Conservation (phyloP, 2,113 vertebrate species). For the Bos indicus region DNA sequence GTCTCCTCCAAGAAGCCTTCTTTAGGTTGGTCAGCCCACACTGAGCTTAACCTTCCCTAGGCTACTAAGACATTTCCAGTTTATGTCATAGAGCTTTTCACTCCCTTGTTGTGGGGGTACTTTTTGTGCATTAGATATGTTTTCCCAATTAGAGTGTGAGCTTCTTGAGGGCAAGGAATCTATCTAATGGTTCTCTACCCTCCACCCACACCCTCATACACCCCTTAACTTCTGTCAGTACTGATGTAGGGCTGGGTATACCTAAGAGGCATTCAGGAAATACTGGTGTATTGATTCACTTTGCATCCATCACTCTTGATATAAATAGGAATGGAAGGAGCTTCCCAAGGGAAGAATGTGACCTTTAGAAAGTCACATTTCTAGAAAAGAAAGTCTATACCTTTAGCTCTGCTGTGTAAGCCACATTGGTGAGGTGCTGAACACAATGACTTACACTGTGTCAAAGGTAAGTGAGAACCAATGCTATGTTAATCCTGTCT, state of each 20-base stretch:
- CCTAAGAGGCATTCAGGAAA: not conserved
- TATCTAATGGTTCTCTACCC: not conserved
- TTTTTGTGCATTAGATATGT: not conserved
- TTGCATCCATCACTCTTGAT: conserved; percentile 3
- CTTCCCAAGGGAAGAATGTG: not conserved
- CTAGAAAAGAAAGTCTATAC: not conserved
- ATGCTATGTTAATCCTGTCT: not conserved
- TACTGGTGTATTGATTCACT: not conserved
- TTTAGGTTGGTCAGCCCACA: not conserved
- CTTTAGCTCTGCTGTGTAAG: not conserved
- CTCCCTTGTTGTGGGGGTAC: not conserved
- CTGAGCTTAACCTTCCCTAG: not conserved
- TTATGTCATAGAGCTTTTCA: not conserved
- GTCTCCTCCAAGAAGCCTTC: not conserved
- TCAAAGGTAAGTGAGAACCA: not conserved
- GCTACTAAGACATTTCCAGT: not conserved
- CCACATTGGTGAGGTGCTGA: not conserved
- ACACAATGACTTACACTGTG: not conserved
- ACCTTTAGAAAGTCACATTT: not conserved
- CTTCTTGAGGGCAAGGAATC: not conserved
- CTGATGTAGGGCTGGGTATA: not conserved
- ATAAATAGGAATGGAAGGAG: not conserved
- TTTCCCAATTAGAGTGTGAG: not conserved
- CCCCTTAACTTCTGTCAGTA: not conserved
- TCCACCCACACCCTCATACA: not conserved